Percentiles rank a stretch among this genome's conserved stretches.
Conservation (phyloP, 2,797 vertebrate genomes). For the Sebastes vulpes region DNA sequence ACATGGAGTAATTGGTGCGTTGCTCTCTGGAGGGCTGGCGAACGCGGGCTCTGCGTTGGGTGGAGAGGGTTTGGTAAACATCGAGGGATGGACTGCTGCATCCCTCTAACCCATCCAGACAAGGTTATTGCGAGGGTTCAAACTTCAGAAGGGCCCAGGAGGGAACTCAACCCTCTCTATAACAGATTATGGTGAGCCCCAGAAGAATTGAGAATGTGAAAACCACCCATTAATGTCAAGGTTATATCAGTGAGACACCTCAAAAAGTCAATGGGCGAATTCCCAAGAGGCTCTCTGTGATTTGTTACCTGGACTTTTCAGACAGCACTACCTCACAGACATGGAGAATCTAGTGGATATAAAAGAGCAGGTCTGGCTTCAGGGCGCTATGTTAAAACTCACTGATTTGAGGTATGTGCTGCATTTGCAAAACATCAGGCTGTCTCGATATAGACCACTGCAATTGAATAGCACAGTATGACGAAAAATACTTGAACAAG, state of each 20-base stretch:
- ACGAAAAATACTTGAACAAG: neutral
- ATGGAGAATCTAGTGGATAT: neutral
- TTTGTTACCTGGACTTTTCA: conserved; percentile 67
- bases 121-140: conserved; percentile 74
- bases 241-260: conserved; percentile 68
- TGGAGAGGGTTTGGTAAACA: conserved; percentile 70
- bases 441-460: neutral
- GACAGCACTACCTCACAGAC: conserved; percentile 34
- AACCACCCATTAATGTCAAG: conserved; percentile 77
- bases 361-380: neutral
- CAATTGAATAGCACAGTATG: neutral
- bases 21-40: conserved; percentile 62
- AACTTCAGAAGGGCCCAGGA: conserved; percentile 61
- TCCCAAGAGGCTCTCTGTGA: conserved; percentile 59
- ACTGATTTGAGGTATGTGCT: neutral
- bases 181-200: conserved; percentile 72
- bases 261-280: conserved; percentile 66
- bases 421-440: neutral
- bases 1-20: conserved; percentile 72
- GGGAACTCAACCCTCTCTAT: conserved; percentile 63
- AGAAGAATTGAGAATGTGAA: conserved; percentile 68
- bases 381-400: neutral
- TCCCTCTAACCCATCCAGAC: conserved; percentile 54
- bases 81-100: conserved; percentile 41
- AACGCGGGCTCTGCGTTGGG: conserved; percentile 60